A percentile compares a stretch with the other conserved stretches of the same genome.
Conservation (phyloP, 2,888 invertebrate genomes). For the Pyrrhia umbra region DNA sequence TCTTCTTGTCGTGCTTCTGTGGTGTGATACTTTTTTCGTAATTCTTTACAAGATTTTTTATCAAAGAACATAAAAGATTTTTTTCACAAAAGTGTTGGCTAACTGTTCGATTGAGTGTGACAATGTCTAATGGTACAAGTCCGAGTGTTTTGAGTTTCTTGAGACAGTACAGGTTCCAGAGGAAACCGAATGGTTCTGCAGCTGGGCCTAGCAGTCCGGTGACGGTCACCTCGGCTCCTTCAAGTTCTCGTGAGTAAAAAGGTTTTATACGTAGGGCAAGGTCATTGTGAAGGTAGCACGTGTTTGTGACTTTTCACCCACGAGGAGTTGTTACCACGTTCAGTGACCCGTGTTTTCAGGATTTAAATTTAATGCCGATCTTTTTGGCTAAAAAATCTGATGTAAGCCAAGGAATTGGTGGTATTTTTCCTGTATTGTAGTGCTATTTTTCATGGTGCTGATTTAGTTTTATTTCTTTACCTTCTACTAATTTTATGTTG, state of each 20-base stretch:
- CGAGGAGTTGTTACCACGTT: constrained; percentile 69
- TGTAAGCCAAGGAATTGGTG: constrained; percentile 13
- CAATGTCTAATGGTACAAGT: constrained; percentile 87
- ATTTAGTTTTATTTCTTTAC: constrained; percentile 1
- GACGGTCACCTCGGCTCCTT: constrained; percentile 78
- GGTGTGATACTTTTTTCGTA: constrained; percentile 74
- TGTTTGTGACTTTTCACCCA: constrained; percentile 64
- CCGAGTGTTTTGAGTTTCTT: constrained; percentile 91
- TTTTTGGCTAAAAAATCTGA: constrained; percentile 14
- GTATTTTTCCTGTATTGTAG: neutral
- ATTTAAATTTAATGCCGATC: constrained; percentile 63
- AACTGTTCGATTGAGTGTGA: constrained; percentile 62
- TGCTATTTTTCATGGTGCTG: neutral
- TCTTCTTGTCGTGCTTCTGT: constrained; percentile 76
- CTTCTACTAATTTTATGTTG: neutral
- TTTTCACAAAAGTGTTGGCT: constrained; percentile 55
- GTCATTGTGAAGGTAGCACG: constrained; percentile 61
- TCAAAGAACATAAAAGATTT: constrained; percentile 62
- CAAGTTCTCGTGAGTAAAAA: constrained; percentile 82
- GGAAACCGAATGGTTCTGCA: constrained; percentile 85
- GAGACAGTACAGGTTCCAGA: constrained; percentile 93
- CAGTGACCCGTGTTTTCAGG: constrained; percentile 69
- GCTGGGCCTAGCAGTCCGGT: constrained; percentile 77
- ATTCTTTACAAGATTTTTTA: constrained; percentile 71
- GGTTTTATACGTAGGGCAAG: constrained; percentile 36